Conservation (phyloP, 2,888 invertebrate genomes). For the Fissipunctia ypsillon region DNA sequence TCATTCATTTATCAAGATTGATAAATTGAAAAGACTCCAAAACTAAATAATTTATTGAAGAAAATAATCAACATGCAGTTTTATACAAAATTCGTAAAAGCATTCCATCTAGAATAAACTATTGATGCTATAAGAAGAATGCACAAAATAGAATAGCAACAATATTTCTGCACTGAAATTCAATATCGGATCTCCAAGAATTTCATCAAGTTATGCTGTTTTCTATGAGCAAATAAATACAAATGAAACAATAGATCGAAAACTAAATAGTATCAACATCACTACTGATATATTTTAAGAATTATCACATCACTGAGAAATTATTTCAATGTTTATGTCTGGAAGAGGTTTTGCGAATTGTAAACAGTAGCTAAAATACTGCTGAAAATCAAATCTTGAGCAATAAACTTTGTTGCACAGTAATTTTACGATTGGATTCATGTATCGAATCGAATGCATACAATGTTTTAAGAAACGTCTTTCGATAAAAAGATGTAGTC, state of each 20-base stretch:
- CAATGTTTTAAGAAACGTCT: constrained; percentile 1
- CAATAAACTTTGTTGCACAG: constrained; percentile 46
- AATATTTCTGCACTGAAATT: neutral
- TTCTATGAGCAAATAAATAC: neutral
- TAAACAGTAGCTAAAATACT: constrained; percentile 69
- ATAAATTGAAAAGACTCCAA: constrained; percentile 15
- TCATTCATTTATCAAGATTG: no score
- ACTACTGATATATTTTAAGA: constrained; percentile 70
- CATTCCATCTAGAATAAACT: constrained; percentile 6
- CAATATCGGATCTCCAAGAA: neutral
- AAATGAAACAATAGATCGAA: constrained; percentile 3
- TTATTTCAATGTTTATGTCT: constrained; percentile 78
- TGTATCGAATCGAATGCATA: constrained; percentile 40
- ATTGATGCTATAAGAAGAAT: neutral
- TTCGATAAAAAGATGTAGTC: neutral
- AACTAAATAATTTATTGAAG: constrained; percentile 5
- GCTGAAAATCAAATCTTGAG: constrained; percentile 21
- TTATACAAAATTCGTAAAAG: neutral
- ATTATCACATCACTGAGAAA: constrained; percentile 69
- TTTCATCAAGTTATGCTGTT: neutral
- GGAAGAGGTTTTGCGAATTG: constrained; percentile 73
- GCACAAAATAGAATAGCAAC: neutral
- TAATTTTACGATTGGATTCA: constrained; percentile 38
- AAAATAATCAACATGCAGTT: constrained; percentile 3
- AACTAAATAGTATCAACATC: constrained; percentile 4